Conservation (phyloP, 1,140 invertebrate genomes). For the Solenopsis invicta region DNA sequence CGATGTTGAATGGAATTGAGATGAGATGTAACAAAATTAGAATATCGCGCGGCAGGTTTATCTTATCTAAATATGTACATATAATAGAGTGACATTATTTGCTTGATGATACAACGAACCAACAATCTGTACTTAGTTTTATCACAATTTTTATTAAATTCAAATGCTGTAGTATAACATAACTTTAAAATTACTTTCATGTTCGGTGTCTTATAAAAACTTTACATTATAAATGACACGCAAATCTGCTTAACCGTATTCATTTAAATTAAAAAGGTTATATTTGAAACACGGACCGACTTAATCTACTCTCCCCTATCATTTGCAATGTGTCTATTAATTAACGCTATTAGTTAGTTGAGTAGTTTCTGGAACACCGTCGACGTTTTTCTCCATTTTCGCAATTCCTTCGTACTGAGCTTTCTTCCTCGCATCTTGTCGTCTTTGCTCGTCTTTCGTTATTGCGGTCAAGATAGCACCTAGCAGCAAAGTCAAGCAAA, state of each 20-base stretch:
- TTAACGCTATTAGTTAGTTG: not conserved
- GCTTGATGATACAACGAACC: not conserved
- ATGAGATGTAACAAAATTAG: not conserved
- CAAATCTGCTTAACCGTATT: no score
- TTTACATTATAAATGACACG: no score
- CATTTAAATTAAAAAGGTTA: no score
- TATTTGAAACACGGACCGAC: no score
- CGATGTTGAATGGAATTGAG: not conserved
- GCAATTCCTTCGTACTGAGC: constrained; percentile 42
- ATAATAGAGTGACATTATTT: constrained; percentile 52
- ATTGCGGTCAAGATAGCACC: constrained; percentile 87
- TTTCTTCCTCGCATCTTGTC: constrained; percentile 83
- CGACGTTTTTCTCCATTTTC: constrained; percentile 34
- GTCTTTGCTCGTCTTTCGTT: constrained; percentile 88
- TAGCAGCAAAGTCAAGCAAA: constrained; percentile 83
- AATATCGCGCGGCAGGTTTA: not conserved
- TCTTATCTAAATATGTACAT: constrained; percentile 68
- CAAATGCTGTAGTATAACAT: not conserved
- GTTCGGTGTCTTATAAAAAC: no score
- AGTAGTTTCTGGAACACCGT: constrained; percentile 9
- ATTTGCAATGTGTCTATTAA: not conserved
- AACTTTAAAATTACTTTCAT: not conserved
- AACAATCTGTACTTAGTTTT: constrained; percentile 36
- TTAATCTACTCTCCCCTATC: not conserved
- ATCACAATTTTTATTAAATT: constrained; percentile 60